These are phyloP conservation scores for Allolobophora icterica DNA, from an alignment of 2,888 invertebrate species.

Conservation along the genomic window DNA sequence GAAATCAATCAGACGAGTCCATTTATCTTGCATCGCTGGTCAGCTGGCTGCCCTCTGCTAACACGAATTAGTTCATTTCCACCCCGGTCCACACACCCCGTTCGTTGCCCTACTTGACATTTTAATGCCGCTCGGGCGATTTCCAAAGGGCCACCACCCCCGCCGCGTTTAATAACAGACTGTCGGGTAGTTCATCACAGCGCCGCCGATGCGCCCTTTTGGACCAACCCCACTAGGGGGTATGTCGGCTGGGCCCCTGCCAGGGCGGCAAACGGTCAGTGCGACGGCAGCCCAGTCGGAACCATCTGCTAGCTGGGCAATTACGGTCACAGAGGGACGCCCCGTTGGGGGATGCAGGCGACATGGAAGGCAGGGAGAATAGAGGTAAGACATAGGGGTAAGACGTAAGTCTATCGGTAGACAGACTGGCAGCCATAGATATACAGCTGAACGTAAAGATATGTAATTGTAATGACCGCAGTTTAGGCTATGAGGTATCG, in stretches of 20 bases:
- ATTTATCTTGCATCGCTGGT: background rate
- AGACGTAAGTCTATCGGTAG: background rate
- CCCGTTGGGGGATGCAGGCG: background rate
- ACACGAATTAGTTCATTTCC: conserved; percentile 24
- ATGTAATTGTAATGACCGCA: too few species aligned
- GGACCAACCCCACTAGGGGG: background rate
- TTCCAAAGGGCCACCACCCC: conserved; percentile 3
- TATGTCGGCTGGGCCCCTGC: background rate
- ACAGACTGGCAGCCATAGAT: too few species aligned
- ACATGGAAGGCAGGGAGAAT: background rate
- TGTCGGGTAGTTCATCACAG: background rate
- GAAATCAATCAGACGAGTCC: background rate
- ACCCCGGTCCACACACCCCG: background rate
- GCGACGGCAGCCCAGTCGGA: background rate
- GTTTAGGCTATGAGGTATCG: too few species aligned
- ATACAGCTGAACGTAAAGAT: too few species aligned
- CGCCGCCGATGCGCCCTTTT: background rate
- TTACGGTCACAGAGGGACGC: conserved; percentile 18
- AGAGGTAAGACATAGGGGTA: background rate
- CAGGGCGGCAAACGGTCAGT: background rate
- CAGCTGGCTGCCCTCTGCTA: background rate
- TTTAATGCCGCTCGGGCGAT: conserved; percentile 24
- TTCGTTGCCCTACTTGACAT: conserved; percentile 18
- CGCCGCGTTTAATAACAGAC: conserved; percentile 23
- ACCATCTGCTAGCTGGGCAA: conserved; percentile 21